Evolutionary conservation across 2,113 vertebrate species (phyloP).

Genomic region (Nicator chloris): DNA sequence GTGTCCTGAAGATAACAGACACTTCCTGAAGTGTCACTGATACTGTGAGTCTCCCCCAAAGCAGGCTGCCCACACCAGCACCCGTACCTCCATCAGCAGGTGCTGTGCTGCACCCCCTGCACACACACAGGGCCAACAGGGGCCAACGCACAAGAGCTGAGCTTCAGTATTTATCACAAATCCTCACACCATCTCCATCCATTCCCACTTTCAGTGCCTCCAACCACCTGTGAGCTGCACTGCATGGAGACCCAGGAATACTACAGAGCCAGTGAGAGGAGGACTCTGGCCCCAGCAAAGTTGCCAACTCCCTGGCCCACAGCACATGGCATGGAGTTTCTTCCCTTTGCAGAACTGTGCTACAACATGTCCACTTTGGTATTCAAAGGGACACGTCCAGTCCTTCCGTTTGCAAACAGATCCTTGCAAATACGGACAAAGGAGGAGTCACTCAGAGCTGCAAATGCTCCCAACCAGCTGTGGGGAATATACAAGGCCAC

Average conservation of each 20-base stretch:
- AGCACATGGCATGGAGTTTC: background rate
- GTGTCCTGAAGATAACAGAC: too few species aligned
- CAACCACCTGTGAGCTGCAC: fast-evolving
- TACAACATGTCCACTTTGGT: background rate
- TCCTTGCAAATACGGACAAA: background rate
- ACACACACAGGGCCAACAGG: background rate
- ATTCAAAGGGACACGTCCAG: background rate
- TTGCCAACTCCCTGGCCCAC: background rate
- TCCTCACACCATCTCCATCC: background rate
- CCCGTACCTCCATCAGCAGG: background rate
- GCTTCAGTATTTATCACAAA: background rate
- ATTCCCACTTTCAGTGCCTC: background rate
- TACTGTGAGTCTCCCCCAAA: background rate
- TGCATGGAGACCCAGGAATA: background rate
- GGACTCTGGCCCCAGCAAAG: background rate
- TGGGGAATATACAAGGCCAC: background rate
- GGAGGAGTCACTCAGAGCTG: background rate
- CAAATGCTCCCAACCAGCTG: background rate
- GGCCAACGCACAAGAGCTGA: background rate
- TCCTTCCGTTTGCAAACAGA: background rate
- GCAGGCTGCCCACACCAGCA: background rate
- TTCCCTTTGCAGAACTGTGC: background rate
- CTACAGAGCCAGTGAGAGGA: background rate
- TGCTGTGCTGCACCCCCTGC: background rate
- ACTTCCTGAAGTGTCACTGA: background rate